A percentile compares a stretch with the other conserved stretches of the same genome.
These are phyloP conservation scores for Calameuta idolon DNA, from an alignment of 2,888 invertebrate species.

Conservation along the genomic window DNA sequence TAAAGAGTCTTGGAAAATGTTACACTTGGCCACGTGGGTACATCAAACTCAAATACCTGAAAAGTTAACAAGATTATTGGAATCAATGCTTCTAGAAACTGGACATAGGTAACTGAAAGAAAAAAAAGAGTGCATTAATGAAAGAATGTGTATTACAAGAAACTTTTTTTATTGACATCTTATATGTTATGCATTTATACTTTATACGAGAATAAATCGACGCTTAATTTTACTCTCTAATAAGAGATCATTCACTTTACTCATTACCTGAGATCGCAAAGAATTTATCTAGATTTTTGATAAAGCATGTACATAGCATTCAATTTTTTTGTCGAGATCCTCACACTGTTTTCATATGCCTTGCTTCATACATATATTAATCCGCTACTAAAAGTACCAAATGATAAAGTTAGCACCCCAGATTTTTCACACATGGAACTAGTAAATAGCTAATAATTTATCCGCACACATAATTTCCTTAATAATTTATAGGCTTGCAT, in stretches of 20 bases:
- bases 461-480: neutral
- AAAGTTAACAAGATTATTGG: constrained; percentile 40
- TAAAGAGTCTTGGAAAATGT: constrained; percentile 60
- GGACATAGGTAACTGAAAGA: constrained; percentile 45
- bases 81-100: constrained; percentile 56
- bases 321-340: neutral
- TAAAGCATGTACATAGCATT: neutral
- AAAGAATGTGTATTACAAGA: neutral
- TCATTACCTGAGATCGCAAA: constrained; percentile 37
- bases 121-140: neutral
- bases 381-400: neutral
- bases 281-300: constrained; percentile 17
- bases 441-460: constrained; percentile 1
- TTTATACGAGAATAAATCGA: constrained; percentile 9
- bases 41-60: constrained; percentile 63
- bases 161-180: constrained; percentile 10
- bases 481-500: neutral
- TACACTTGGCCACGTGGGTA: constrained; percentile 65
- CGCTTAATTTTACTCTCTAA: constrained; percentile 10
- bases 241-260: constrained; percentile 22
- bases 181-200: constrained; percentile 3
- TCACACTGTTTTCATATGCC: neutral
- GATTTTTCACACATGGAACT: neutral
- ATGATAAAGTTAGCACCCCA: neutral
- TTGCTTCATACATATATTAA: neutral